Conservation (phyloP, 2,113 vertebrate species). For the Ceuthmochares aereus region DNA sequence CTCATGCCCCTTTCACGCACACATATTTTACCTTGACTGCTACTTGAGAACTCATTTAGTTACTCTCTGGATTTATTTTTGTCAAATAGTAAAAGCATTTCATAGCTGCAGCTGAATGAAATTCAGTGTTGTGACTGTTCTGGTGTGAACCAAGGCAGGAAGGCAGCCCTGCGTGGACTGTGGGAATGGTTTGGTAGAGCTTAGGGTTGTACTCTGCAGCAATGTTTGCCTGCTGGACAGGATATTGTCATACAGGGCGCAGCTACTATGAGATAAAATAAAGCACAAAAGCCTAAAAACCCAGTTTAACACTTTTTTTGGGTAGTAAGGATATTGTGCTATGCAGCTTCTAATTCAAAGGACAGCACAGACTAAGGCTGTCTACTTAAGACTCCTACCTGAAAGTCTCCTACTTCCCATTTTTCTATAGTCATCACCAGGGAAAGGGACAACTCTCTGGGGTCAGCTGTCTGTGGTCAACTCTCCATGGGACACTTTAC, state of each 20-base stretch:
- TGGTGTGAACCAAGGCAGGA: neutral
- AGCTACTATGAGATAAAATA: neutral
- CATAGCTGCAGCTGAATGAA: constrained; percentile 22
- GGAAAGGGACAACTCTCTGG: no score
- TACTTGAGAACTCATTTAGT: constrained; percentile 14
- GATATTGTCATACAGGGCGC: neutral
- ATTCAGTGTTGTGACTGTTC: constrained; percentile 6
- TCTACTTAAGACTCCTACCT: constrained; percentile 30
- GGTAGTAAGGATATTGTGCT: neutral
- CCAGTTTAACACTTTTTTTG: neutral
- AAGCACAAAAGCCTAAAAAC: neutral
- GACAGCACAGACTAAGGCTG: constrained; percentile 12
- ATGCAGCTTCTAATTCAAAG: constrained; percentile 33
- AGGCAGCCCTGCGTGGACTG: constrained; percentile 1
- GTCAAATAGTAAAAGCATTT: neutral
- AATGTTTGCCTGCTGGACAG: constrained; percentile 5
- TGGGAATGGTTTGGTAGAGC: neutral
- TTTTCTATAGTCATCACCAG: constrained; percentile 53
- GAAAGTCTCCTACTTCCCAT: constrained; percentile 58
- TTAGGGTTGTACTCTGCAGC: neutral
- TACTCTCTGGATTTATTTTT: constrained; percentile 28
- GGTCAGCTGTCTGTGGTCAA: no score
- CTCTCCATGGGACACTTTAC: no score
- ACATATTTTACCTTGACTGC: neutral
- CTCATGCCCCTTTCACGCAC: neutral